Percentiles rank a stretch among this genome's conserved stretches.
Evolutionary conservation across 2,797 vertebrate genomes (phyloP).

Genomic region (Chelmon rostratus): DNA sequence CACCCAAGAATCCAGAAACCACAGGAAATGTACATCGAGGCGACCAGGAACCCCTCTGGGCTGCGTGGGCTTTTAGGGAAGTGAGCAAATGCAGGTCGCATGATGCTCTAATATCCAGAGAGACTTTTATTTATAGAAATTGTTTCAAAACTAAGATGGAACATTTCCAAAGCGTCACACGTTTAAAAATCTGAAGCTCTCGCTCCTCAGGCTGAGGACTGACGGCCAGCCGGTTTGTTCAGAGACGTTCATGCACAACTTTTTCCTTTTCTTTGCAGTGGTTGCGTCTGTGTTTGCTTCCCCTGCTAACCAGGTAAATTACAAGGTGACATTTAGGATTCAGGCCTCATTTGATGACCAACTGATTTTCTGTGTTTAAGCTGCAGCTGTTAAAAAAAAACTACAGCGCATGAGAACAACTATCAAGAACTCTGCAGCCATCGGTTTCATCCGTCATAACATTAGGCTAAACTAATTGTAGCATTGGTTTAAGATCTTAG

Average conservation of each 20-base stretch:
- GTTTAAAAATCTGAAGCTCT: neutral
- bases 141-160: neutral
- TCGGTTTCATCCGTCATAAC: neutral
- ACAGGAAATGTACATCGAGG: neutral
- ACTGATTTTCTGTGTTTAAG: no score
- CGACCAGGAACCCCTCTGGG: neutral
- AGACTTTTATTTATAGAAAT: neutral
- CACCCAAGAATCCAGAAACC: slow-evolving; percentile 16
- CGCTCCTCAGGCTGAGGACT: neutral
- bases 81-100: neutral
- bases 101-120: neutral
- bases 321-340: neutral
- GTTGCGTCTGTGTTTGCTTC: neutral
- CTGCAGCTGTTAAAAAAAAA: no score
- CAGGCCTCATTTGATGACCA: no score
- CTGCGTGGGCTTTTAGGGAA: neutral
- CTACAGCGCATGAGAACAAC: no score
- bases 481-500: neutral
- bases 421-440: neutral
- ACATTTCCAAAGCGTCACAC: neutral
- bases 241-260: no score
- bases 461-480: neutral
- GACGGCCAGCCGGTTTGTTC: no score
- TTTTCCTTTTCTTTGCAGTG: neutral
- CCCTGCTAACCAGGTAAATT: neutral